phyloP scores from a whole-genome alignment of 2,797 vertebrate species.

The Clarias pachynema region DNA sequence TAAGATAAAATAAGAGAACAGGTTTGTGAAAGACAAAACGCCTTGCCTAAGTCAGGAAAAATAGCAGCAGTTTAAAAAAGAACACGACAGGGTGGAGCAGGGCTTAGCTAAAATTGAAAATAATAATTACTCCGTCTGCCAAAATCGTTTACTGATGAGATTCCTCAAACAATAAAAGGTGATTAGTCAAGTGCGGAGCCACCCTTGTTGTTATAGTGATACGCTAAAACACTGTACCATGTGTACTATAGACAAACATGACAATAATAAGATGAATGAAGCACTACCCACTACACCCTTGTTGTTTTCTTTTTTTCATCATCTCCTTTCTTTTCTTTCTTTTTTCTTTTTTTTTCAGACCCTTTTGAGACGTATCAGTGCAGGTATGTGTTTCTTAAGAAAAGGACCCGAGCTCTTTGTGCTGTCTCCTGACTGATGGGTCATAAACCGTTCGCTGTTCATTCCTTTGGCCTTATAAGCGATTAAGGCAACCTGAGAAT shows the following conservation, averaged over 20 bases:
- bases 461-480: conserved; percentile 59
- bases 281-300: conserved; percentile 20
- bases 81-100: conserved; percentile 56
- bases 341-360: background rate
- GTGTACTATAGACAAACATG: conserved; percentile 23
- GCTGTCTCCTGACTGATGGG: conserved; percentile 13
- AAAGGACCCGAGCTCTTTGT: conserved; percentile 15
- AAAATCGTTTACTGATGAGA: conserved; percentile 61
- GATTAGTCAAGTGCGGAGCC: conserved; percentile 55
- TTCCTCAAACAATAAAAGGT: conserved; percentile 49
- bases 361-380: background rate
- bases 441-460: conserved; percentile 48
- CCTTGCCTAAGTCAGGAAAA: background rate
- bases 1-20: conserved; percentile 38
- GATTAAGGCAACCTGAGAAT: conserved; percentile 42
- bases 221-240: conserved; percentile 26
- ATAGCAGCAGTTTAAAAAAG: conserved; percentile 48
- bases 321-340: background rate
- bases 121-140: conserved; percentile 65
- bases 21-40: conserved; percentile 19
- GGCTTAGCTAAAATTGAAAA: conserved; percentile 56
- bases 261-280: conserved; percentile 13
- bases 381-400: background rate
- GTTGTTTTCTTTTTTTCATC: background rate
- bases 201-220: conserved; percentile 57